phyloP scores from a whole-genome alignment of 2,888 invertebrate genomes.

The Pediacus dermestoides region DNA sequence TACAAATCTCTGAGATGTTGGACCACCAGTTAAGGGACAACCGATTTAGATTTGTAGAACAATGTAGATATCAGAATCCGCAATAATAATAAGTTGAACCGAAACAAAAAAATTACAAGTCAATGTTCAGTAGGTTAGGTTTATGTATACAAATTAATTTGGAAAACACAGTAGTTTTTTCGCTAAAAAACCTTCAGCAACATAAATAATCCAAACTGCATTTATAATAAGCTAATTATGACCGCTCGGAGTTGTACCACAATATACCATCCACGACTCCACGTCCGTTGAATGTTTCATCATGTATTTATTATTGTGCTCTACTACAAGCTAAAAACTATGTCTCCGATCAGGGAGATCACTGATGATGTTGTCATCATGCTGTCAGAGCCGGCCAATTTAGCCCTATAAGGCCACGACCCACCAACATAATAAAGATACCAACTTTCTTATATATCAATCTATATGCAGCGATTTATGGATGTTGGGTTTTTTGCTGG shows the following conservation, averaged over 20 bases:
- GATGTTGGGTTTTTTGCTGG: conserved; percentile 43
- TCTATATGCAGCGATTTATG: conserved; percentile 46
- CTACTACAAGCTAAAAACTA: conserved; percentile 40
- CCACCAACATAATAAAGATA: conserved; percentile 50
- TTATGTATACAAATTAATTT: too few species aligned
- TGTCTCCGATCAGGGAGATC: conserved; percentile 41
- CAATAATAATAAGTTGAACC: too few species aligned
- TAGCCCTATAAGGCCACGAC: conserved; percentile 49
- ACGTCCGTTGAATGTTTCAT: conserved; percentile 49
- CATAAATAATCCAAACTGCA: conserved; percentile 14
- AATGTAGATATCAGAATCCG: conserved; percentile 39
- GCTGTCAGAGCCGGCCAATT: conserved; percentile 49
- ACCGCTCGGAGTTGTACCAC: conserved; percentile 31
- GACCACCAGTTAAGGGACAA: conserved; percentile 46
- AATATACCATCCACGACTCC: conserved; percentile 38
- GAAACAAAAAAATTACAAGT: too few species aligned
- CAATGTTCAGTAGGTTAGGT: too few species aligned
- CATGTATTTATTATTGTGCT: too few species aligned
- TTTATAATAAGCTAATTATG: conserved; percentile 29
- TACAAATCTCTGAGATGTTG: conserved; percentile 38
- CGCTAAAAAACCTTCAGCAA: too few species aligned
- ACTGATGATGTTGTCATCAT: conserved; percentile 50
- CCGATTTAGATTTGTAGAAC: conserved; percentile 37
- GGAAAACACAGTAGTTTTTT: too few species aligned
- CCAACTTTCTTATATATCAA: conserved; percentile 45